Conservation (phyloP, 1,140 invertebrate species). For the Muscidifurax raptorellus region DNA sequence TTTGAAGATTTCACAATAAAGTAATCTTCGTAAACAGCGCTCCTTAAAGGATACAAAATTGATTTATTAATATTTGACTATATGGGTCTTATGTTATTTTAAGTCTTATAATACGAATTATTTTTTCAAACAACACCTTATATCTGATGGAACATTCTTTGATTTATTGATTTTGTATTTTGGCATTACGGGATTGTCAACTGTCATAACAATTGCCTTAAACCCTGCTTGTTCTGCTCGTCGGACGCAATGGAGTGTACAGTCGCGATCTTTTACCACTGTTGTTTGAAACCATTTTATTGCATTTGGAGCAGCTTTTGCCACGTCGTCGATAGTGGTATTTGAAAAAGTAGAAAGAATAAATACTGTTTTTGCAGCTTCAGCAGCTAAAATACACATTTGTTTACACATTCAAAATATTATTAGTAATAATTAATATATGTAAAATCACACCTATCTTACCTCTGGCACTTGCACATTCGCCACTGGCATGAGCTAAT, state of each 20-base stretch:
- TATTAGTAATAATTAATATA: neutral
- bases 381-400: constrained; percentile 79
- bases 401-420: too few relatives aligned
- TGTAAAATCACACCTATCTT: constrained; percentile 39
- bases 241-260: constrained; percentile 84
- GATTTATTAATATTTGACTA: neutral
- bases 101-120: neutral
- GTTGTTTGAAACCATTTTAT: constrained; percentile 94
- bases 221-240: constrained; percentile 90
- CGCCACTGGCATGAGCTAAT: constrained; percentile 93
- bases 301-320: constrained; percentile 82
- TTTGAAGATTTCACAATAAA: constrained; percentile 43
- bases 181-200: constrained; percentile 88
- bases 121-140: constrained; percentile 6
- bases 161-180: constrained; percentile 37
- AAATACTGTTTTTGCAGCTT: constrained; percentile 83
- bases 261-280: constrained; percentile 87
- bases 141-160: neutral
- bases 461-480: constrained; percentile 90
- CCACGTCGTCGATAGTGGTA: constrained; percentile 91
- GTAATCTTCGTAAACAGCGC: constrained; percentile 71
- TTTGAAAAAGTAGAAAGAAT: constrained; percentile 92
- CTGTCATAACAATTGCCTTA: constrained; percentile 91
- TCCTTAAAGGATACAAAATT: neutral
- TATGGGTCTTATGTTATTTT: too few relatives aligned